Base-by-base conservation (phyloP, 2,797 vertebrate species). In the Sebastes hubbsi region DNA sequence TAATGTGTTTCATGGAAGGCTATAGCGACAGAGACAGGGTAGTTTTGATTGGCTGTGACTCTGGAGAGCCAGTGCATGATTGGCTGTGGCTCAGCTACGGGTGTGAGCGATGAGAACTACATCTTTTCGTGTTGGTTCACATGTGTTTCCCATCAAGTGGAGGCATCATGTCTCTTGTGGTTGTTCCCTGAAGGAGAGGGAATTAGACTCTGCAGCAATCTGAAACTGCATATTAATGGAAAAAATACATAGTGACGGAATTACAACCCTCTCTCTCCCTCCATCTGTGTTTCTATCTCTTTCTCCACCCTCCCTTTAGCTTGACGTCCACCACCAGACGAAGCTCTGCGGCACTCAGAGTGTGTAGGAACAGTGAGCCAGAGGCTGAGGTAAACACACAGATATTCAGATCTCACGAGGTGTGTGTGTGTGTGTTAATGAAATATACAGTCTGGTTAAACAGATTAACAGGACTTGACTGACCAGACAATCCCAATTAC, bases 251-350 rank as follows among this genome's bases (percentile, higher is more conserved):
- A 55, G 74, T 75, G 60, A 86, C 2, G 8, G 38, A 88, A 82
- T 91, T 65, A 70, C 58, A 81, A 49, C 65, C 42, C 34, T 34
- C 34, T 38, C 36, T 42, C 38, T 2, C 32, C 27, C n/a, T 72
- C 64, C 54, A 55, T 81, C 73, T 87, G 20, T 78, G 52, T 82
- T 25, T 69, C 22, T 61, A 14, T 85, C 60, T 84, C 4, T 72
- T 29, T 74, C 22, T 75, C 60, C 42, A 67, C 42, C 67, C 29
- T 82, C 59, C 34, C 20, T 87, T 69, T 88, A 99, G 99, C 90
- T 94, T 99, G 95, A 98, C 96, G 0, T 99, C 98, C 20, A 99
- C 98, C 56, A 99, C 98, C 34, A 97, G 97, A 69, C 95, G 98
- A 20, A 99, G 97, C 89, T 97, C 97, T n/a, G 97, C 98, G 4